phyloP scores from a whole-genome alignment of 2,113 vertebrate genomes.

The Neodontobutis hainanensis region DNA sequence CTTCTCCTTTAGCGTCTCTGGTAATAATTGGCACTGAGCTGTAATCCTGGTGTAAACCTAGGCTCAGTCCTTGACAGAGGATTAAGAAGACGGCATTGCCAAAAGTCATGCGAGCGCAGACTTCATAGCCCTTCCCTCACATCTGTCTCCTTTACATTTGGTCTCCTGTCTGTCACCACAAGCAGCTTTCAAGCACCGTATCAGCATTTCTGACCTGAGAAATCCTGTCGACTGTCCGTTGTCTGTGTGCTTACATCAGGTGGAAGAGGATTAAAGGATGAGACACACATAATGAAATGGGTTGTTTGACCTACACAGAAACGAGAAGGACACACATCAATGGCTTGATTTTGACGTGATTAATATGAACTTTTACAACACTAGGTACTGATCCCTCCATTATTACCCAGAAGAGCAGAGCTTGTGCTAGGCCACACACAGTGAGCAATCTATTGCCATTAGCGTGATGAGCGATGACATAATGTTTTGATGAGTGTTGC shows the following conservation, averaged over 20 bases:
- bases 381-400: constrained; percentile 41
- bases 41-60: constrained; percentile 70
- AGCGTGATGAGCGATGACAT: constrained; percentile 46
- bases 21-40: constrained; percentile 67
- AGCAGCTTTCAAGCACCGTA: constrained; percentile 15
- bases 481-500: constrained; percentile 7
- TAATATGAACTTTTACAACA: constrained; percentile 51
- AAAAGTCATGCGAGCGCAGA: constrained; percentile 30
- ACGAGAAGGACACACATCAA: constrained; percentile 27
- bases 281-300: constrained; percentile 70
- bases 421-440: constrained; percentile 25
- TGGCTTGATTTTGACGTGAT: constrained; percentile 37
- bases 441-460: constrained; percentile 46
- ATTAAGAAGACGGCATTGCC: constrained; percentile 59
- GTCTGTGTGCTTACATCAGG: constrained; percentile 43
- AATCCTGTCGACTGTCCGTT: constrained; percentile 45
- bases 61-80: constrained; percentile 50
- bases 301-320: constrained; percentile 68
- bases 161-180: constrained; percentile 27
- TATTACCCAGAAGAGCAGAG: constrained; percentile 36
- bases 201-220: constrained; percentile 44
- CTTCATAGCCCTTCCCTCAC: neutral
- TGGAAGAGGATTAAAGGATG: constrained; percentile 71
- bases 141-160: constrained; percentile 16
- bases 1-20: constrained; percentile 62